A percentile compares a stretch with the other conserved stretches of the same genome.
These are phyloP conservation scores for Endomychus coccineus DNA, from an alignment of 2,888 invertebrate genomes.

Conservation along the genomic window DNA sequence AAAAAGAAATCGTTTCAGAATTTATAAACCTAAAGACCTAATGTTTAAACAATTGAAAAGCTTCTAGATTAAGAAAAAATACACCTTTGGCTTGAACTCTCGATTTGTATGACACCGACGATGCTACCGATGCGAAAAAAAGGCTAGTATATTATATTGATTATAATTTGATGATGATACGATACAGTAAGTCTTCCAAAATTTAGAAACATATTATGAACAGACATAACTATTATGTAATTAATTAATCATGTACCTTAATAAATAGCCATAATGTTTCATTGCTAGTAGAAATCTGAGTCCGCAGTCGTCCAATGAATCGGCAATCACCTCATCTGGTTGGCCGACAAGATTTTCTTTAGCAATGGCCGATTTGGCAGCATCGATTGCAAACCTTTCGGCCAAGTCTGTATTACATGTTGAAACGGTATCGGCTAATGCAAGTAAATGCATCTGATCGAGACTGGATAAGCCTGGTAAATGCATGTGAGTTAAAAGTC, in stretches of 20 bases:
- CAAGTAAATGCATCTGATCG: constrained; percentile 99
- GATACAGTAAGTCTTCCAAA: no score
- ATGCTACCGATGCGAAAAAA: no score
- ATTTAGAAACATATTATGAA: no score
- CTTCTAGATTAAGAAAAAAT: no score
- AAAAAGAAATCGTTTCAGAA: no score
- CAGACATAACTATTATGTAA: background rate
- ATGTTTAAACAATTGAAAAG: no score
- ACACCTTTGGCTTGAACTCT: no score
- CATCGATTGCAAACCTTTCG: constrained; percentile 67
- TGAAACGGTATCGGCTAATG: constrained; percentile 94
- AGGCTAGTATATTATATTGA: no score
- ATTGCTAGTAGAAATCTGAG: constrained; percentile 91
- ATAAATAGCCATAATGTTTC: constrained; percentile 93
- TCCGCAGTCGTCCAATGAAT: constrained; percentile 94
- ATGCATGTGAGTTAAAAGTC: constrained; percentile 89
- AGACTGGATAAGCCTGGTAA: constrained; percentile 90
- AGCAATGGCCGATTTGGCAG: constrained; percentile 58
- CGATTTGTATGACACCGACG: no score
- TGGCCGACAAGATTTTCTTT: constrained; percentile 57
- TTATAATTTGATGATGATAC: no score
- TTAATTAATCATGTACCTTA: constrained; percentile 39
- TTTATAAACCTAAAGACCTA: no score
- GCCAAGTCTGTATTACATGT: constrained; percentile 86
- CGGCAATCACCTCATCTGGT: constrained; percentile 53